Percentiles rank a stretch among this genome's conserved stretches.
phyloP scores from a whole-genome alignment of 1,140 invertebrate species.

The Paraescarpia echinospica region DNA sequence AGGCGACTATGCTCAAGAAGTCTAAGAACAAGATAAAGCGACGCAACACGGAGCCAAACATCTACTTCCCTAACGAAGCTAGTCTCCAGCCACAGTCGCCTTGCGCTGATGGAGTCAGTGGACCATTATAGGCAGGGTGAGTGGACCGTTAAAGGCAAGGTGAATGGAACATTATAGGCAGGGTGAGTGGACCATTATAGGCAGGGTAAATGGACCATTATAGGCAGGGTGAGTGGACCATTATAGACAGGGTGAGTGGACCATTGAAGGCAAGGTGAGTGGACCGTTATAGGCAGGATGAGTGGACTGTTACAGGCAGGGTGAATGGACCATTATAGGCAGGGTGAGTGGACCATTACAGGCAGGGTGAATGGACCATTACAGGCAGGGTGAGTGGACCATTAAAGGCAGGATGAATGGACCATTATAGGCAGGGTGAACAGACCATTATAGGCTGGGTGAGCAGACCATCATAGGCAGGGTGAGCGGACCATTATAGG shows the following conservation, averaged over 20 bases:
- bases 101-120: conserved; percentile 47
- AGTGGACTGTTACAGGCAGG: background rate
- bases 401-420: background rate
- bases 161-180: background rate
- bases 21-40: conserved; percentile 84
- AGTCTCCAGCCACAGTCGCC: conserved; percentile 38
- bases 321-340: background rate
- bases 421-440: background rate
- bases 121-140: conserved; percentile 45
- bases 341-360: background rate
- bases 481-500: no score
- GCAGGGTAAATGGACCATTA: background rate
- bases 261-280: background rate
- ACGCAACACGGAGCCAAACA: conserved; percentile 72
- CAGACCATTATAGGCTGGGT: background rate
- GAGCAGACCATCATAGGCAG: no score
- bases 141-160: background rate
- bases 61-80: conserved; percentile 35
- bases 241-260: background rate
- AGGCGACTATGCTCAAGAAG: conserved; percentile 77
- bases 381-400: background rate
- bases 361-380: background rate
- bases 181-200: conserved; percentile 3
- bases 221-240: background rate
- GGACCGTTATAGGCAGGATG: background rate